phyloP scores from a whole-genome alignment of 92 coral and sea anemone species.

The Phenganax marumi region DNA sequence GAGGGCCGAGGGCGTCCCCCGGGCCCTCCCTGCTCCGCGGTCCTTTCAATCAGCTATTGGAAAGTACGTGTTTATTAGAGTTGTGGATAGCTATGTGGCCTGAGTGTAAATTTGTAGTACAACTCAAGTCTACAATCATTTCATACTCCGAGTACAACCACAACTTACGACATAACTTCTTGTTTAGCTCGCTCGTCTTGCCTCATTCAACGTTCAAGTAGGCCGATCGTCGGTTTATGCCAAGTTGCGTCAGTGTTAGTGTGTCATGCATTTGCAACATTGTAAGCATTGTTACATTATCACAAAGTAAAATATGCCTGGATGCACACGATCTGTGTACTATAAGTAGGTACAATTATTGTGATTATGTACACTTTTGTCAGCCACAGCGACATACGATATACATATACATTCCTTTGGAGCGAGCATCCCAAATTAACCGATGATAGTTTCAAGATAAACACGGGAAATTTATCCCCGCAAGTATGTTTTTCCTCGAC shows the following conservation, averaged over 20 bases:
- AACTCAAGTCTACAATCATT: neutral
- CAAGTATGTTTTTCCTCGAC: neutral
- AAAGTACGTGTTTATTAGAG: no score
- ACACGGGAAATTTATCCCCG: neutral
- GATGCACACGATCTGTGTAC: conserved; percentile 14
- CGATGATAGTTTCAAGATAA: neutral
- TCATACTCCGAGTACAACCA: neutral
- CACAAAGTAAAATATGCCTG: conserved; percentile 13
- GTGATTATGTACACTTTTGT: neutral
- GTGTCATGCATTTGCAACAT: neutral
- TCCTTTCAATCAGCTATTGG: no score
- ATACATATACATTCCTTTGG: neutral
- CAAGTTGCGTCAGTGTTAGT: neutral
- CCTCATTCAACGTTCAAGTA: neutral
- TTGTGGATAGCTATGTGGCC: no score
- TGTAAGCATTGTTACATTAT: conserved; percentile 25
- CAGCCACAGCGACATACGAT: neutral
- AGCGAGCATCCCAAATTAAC: neutral
- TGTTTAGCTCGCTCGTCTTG: neutral
- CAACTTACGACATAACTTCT: neutral
- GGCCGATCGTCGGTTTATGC: neutral
- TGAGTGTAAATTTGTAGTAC: neutral
- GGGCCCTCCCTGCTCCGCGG: no score
- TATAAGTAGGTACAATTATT: neutral
- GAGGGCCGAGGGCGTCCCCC: no score